phyloP scores from a whole-genome alignment of 2,113 vertebrate species.

The Propithecus coquereli region DNA sequence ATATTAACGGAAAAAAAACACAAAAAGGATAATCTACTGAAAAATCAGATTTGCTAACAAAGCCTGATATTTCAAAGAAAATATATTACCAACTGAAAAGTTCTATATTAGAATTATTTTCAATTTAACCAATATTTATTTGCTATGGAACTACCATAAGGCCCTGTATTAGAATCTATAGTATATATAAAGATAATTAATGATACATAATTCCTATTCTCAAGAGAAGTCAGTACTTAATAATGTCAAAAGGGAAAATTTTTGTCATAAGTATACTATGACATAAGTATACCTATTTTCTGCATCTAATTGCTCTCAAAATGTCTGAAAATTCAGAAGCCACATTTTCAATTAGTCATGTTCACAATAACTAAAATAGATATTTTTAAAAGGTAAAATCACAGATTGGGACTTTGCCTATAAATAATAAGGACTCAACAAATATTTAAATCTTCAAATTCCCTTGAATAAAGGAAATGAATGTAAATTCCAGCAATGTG shows the following conservation, averaged over 20 bases:
- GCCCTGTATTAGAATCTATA: background rate
- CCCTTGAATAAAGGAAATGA: constrained; percentile 12
- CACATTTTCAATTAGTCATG: constrained; percentile 21
- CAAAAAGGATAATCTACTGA: background rate
- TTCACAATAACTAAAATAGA: background rate
- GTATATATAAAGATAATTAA: background rate
- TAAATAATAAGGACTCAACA: constrained; percentile 17
- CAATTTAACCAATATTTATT: constrained; percentile 33
- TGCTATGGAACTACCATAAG: background rate
- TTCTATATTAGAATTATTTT: constrained; percentile 31
- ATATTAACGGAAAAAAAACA: constrained; percentile 14
- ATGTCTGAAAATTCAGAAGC: constrained; percentile 8
- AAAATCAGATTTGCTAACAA: constrained; percentile 29
- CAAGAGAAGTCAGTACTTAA: constrained; percentile 25
- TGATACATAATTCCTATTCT: background rate
- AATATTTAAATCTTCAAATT: constrained; percentile 45
- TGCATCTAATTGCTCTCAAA: constrained; percentile 16
- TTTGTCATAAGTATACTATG: background rate
- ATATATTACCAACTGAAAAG: background rate
- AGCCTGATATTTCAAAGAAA: constrained; percentile 34
- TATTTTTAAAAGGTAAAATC: constrained; percentile 35
- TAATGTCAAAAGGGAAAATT: background rate
- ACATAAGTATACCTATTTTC: background rate
- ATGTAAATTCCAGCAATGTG: constrained; percentile 2
- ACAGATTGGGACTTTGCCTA: background rate